Conservation (phyloP, 1,140 invertebrate species). For the Drosophila guanche region DNA sequence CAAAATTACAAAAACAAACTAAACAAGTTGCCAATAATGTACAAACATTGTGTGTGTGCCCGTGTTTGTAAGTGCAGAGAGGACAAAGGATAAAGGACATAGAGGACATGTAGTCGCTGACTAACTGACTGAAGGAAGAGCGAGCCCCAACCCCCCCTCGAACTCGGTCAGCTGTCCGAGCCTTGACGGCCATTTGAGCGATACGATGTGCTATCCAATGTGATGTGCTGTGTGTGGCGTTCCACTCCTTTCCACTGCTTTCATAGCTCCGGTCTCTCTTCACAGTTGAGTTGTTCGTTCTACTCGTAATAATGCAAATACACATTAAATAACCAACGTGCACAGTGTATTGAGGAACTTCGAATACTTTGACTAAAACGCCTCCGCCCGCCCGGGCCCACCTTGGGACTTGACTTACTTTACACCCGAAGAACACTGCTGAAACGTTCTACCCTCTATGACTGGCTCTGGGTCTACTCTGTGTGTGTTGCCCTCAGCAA, state of each 20-base stretch:
- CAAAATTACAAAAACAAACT: conserved; percentile 71
- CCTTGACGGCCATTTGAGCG: too few relatives aligned
- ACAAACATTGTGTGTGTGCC: background rate
- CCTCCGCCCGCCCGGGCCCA: too few relatives aligned
- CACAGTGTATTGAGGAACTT: conserved; percentile 26
- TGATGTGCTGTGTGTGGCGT: too few relatives aligned
- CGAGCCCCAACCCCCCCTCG: background rate
- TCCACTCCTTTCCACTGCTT: background rate
- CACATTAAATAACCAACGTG: conserved; percentile 72
- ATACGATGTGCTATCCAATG: too few relatives aligned
- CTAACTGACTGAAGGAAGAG: too few relatives aligned
- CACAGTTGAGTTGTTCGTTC: conserved; percentile 56
- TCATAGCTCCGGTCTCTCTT: conserved; percentile 14
- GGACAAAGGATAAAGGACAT: conserved; percentile 50
- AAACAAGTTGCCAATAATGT: conserved; percentile 76
- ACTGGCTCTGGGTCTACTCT: background rate
- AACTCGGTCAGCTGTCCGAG: too few relatives aligned
- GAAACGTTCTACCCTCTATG: background rate
- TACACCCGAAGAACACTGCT: conserved; percentile 7
- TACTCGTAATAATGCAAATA: conserved; percentile 67
- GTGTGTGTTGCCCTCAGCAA: conserved; percentile 28
- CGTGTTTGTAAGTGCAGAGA: conserved; percentile 8
- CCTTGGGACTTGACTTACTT: conserved; percentile 4
- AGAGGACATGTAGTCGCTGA: conserved; percentile 30
- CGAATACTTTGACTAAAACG: background rate